These are phyloP conservation scores for Holacanthus passer DNA, from an alignment of 2,113 vertebrate genomes.

Conservation along the genomic window DNA sequence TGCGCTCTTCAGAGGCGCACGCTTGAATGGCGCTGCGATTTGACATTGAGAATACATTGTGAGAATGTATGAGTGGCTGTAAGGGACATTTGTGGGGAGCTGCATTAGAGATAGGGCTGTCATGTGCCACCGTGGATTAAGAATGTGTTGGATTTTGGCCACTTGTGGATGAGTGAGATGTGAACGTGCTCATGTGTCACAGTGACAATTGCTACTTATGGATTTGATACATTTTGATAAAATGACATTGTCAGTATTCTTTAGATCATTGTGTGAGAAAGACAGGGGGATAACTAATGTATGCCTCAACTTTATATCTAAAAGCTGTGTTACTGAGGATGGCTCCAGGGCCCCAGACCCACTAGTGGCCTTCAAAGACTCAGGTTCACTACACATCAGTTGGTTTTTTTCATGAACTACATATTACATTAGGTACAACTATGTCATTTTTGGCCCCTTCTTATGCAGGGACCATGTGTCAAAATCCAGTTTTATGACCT, in stretches of 20 bases:
- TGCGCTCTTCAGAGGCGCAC: constrained; percentile 53
- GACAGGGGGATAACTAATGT: not conserved
- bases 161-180: constrained; percentile 57
- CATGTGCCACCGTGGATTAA: constrained; percentile 51
- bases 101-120: constrained; percentile 55
- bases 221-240: constrained; percentile 11
- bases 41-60: constrained; percentile 71
- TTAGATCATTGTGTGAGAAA: not conserved
- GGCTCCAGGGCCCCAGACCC: not conserved
- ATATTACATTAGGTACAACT: not conserved
- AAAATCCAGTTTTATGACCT: not conserved
- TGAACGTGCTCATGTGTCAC: constrained; percentile 31
- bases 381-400: not conserved
- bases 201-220: not conserved
- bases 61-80: constrained; percentile 56
- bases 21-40: constrained; percentile 32
- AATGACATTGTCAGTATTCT: not conserved
- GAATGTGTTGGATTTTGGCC: constrained; percentile 42
- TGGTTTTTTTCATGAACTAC: not conserved
- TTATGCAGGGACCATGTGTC: not conserved
- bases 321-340: not conserved
- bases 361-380: too few species aligned
- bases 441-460: not conserved
- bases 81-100: constrained; percentile 68
- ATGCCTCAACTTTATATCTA: not conserved